phyloP scores from a whole-genome alignment of 2,888 invertebrate species.

The Itoplectis maculator region DNA sequence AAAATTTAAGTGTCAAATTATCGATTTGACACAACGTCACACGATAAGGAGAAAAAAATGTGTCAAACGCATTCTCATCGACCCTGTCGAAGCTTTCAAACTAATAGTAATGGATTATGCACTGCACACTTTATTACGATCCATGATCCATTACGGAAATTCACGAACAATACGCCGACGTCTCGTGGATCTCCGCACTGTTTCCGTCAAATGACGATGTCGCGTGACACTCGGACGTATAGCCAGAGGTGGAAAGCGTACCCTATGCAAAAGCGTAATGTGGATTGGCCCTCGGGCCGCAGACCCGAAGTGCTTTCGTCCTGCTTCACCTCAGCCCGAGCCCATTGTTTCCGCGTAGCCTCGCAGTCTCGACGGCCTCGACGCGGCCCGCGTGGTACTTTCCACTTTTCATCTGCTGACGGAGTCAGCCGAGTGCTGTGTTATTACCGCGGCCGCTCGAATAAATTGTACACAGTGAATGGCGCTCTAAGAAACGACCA shows the following conservation, averaged over 20 bases:
- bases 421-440: constrained; percentile 17
- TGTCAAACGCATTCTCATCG: no score
- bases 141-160: no score
- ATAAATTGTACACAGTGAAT: neutral
- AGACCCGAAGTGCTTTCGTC: constrained; percentile 8
- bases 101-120: no score
- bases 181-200: no score
- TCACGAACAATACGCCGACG: no score
- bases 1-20: no score
- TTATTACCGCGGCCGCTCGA: constrained; percentile 1
- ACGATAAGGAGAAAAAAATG: no score
- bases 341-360: constrained; percentile 16
- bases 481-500: neutral
- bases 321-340: neutral
- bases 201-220: neutral
- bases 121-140: no score
- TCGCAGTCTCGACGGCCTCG: constrained; percentile 14
- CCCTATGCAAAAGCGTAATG: neutral
- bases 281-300: constrained; percentile 24
- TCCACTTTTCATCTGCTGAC: constrained; percentile 39
- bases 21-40: no score
- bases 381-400: constrained; percentile 21
- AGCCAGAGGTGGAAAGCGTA: neutral
- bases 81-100: no score
- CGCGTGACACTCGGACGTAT: neutral